phyloP scores from a whole-genome alignment of 2,113 vertebrate genomes.

The Tympanuchus pallidicinctus region DNA sequence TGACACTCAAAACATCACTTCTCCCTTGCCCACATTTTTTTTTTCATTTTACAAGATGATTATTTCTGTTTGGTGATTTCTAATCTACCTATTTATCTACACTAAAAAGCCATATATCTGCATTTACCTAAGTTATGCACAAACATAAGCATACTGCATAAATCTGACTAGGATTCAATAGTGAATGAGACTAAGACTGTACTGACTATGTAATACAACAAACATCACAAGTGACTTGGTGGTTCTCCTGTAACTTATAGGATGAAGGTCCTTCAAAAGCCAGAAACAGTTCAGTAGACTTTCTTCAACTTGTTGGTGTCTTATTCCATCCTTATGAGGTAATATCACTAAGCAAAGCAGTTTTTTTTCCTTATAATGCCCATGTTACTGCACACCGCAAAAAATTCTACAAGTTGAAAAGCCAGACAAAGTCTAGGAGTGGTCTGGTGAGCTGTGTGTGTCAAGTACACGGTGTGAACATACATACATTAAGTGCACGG shows the following conservation, averaged over 20 bases:
- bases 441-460: neutral
- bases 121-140: neutral
- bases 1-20: neutral
- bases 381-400: neutral
- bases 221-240: neutral
- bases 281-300: neutral
- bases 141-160: neutral
- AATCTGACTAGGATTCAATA: neutral
- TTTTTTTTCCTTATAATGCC: neutral
- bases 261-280: neutral
- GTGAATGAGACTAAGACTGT: neutral
- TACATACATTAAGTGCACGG: too few relatives aligned
- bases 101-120: neutral
- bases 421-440: neutral
- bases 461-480: too few relatives aligned
- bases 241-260: neutral
- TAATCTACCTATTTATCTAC: neutral
- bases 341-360: neutral
- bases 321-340: neutral
- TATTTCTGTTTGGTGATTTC: neutral
- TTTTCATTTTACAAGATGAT: neutral
- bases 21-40: too few relatives aligned
- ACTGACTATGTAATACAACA: neutral
- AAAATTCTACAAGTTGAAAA: neutral
- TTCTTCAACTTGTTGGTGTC: neutral